A percentile compares a stretch with the other conserved stretches of the same genome.
These are phyloP conservation scores for Buceros bicornis DNA, from an alignment of 2,797 vertebrate genomes.

Conservation along the genomic window DNA sequence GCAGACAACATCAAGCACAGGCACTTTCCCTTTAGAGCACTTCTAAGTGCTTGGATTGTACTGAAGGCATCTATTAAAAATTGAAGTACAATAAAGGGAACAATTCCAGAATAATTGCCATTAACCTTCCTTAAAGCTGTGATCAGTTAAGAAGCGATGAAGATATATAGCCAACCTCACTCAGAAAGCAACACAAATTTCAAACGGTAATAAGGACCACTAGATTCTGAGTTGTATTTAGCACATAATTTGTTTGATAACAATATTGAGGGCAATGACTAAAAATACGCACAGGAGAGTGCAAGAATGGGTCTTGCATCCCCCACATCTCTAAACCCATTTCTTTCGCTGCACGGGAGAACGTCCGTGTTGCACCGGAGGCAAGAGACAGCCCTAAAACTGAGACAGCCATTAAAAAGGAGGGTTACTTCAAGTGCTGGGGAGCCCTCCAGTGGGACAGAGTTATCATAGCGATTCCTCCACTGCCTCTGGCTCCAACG, in stretches of 20 bases:
- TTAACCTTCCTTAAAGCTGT: neutral
- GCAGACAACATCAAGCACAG: neutral
- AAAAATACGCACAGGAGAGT: neutral
- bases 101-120: conserved; percentile 1
- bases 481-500: neutral
- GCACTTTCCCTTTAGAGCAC: conserved; percentile 30
- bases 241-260: neutral
- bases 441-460: conserved; percentile 66
- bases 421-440: conserved; percentile 23
- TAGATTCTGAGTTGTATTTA: neutral
- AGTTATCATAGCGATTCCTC: neutral
- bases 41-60: conserved; percentile 4
- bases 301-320: neutral
- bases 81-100: conserved; percentile 15
- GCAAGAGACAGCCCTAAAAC: neutral
- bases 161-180: neutral
- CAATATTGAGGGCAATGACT: neutral
- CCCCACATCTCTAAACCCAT: neutral
- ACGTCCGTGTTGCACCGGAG: conserved; percentile 5
- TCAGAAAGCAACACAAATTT: neutral
- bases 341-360: neutral
- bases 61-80: conserved; percentile 34
- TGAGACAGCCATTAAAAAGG: neutral
- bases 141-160: neutral
- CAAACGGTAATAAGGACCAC: neutral